phyloP scores from a whole-genome alignment of 2,113 vertebrate genomes.

The Otocyon megalotis region DNA sequence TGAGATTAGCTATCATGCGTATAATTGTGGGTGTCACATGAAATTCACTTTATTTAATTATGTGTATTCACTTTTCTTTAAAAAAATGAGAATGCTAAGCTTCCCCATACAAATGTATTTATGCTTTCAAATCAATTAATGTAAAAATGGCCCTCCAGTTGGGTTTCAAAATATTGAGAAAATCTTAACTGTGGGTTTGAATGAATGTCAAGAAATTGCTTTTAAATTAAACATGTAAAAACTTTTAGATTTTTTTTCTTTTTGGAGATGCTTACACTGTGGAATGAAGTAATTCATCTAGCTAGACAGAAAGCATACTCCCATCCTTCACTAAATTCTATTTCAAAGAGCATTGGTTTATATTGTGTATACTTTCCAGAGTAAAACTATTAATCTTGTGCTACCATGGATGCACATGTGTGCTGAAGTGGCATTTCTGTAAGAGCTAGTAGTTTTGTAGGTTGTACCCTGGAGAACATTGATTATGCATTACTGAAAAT shows the following conservation, averaged over 20 bases:
- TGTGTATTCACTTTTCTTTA: not conserved
- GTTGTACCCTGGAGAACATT: not conserved
- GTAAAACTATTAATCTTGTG: slow-evolving; percentile 33
- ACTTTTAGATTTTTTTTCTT: not conserved
- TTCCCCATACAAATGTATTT: not conserved
- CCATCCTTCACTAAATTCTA: not conserved
- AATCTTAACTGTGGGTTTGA: not conserved
- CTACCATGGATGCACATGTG: not conserved
- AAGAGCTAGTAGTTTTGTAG: slow-evolving; percentile 36
- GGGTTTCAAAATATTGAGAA: slow-evolving; percentile 19
- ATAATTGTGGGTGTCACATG: not conserved
- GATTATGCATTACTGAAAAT: not conserved
- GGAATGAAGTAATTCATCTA: slow-evolving; percentile 28
- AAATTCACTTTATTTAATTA: slow-evolving; percentile 54
- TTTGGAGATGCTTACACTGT: slow-evolving; percentile 28
- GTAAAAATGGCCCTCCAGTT: not conserved
- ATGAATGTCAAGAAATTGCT: not conserved
- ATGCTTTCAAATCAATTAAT: slow-evolving; percentile 45
- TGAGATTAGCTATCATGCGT: not conserved
- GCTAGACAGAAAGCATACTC: not conserved
- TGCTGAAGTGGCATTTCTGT: slow-evolving; percentile 53
- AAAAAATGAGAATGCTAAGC: slow-evolving; percentile 39
- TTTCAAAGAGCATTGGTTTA: slow-evolving; percentile 2
- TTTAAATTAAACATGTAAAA: slow-evolving; percentile 42
- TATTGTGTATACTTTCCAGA: not conserved